Evolutionary conservation across 2,113 vertebrate genomes (phyloP).

Genomic region (Heptranchias perlo): DNA sequence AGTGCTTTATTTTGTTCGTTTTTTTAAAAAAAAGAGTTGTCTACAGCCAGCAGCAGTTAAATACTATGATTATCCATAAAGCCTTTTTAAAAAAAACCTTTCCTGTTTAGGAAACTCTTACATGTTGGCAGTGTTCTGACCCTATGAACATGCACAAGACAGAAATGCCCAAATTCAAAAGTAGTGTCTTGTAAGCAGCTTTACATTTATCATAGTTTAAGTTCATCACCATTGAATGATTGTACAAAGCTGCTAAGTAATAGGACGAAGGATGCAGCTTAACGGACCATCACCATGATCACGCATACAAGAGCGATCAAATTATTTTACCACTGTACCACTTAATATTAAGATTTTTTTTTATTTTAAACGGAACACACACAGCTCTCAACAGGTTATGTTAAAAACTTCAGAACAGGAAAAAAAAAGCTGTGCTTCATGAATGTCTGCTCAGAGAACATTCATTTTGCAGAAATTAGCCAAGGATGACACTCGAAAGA

Average conservation of each 20-base stretch:
- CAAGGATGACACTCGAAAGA: neutral
- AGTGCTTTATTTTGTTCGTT: neutral
- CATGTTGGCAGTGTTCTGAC: neutral
- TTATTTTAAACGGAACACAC: slow-evolving; percentile 36
- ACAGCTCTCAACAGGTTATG: slow-evolving; percentile 23
- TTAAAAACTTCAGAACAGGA: slow-evolving; percentile 30
- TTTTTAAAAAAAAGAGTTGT: neutral
- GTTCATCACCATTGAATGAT: too few species aligned
- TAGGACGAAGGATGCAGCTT: slow-evolving; percentile 5
- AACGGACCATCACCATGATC: neutral
- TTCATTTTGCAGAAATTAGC: slow-evolving; percentile 11
- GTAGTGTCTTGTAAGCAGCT: neutral
- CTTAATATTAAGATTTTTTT: slow-evolving; percentile 5
- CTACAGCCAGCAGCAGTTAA: neutral
- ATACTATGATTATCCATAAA: neutral
- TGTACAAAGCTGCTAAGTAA: neutral
- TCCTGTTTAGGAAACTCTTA: neutral
- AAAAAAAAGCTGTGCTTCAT: slow-evolving; percentile 19
- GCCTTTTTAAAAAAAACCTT: neutral
- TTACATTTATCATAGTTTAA: neutral
- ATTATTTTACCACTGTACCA: slow-evolving; percentile 35
- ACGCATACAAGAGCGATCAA: slow-evolving; percentile 10
- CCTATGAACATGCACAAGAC: neutral
- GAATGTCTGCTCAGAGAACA: neutral
- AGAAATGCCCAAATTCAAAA: slow-evolving; percentile 3